phyloP scores from a whole-genome alignment of 2,113 vertebrate genomes.

The Quiscalus mexicanus region DNA sequence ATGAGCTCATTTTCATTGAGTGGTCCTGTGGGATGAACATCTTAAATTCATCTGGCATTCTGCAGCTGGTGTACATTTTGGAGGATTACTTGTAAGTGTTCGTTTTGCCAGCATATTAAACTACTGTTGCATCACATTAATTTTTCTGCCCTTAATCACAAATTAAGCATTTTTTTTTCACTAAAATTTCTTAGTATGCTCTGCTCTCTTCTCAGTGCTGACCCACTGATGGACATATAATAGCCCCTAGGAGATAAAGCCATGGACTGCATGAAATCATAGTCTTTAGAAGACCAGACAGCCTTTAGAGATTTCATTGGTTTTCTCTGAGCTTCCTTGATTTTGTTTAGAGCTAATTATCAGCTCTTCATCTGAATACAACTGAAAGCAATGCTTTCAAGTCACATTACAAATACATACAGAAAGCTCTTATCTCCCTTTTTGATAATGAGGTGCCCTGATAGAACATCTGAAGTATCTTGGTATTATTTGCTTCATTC shows the following conservation, averaged over 20 bases:
- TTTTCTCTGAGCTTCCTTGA: neutral
- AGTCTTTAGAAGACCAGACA: neutral
- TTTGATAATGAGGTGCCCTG: neutral
- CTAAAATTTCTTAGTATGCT: neutral
- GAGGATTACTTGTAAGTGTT: slow-evolving; percentile 8
- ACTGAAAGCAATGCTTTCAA: neutral
- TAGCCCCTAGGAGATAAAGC: neutral
- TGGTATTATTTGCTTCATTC: neutral
- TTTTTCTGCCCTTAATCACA: neutral
- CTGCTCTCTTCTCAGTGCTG: neutral
- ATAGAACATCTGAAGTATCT: neutral
- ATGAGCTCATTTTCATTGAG: slow-evolving; percentile 20
- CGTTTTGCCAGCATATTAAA: neutral
- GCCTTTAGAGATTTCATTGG: neutral
- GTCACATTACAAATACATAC: neutral
- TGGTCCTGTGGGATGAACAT: neutral
- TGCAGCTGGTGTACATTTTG: slow-evolving; percentile 17
- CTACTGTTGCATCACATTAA: neutral
- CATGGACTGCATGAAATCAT: neutral
- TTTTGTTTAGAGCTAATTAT: neutral
- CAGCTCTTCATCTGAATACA: neutral
- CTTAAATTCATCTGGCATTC: slow-evolving; percentile 44
- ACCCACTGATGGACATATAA: neutral
- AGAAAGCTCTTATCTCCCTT: neutral
- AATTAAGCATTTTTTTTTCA: neutral